Evolutionary conservation across 1,140 invertebrate species (phyloP).

Genomic region (Oryctes rhinoceros): DNA sequence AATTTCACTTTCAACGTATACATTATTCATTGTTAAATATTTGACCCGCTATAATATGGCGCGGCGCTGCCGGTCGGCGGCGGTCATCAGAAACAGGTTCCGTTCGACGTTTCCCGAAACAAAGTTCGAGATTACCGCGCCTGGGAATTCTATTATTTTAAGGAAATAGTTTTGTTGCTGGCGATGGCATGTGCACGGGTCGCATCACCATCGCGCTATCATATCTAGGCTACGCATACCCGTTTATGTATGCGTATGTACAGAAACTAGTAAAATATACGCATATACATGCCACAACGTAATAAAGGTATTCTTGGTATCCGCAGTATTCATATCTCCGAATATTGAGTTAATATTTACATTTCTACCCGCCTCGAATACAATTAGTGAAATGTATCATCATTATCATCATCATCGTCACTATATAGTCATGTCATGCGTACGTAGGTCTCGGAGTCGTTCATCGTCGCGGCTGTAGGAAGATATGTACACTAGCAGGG

Average conservation of each 20-base stretch:
- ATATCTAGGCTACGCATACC: neutral
- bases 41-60: neutral
- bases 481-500: neutral
- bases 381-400: conserved; percentile 30
- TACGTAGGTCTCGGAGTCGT: neutral
- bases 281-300: neutral
- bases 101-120: conserved; percentile 14
- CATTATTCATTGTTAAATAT: conserved; percentile 35
- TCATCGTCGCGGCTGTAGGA: neutral
- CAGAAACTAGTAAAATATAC: conserved; percentile 2
- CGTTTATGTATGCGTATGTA: no score
- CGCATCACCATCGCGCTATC: neutral
- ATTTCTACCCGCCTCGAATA: conserved; percentile 22
- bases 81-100: conserved; percentile 33
- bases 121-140: conserved; percentile 22
- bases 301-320: neutral
- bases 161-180: conserved; percentile 16
- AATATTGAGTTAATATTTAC: conserved; percentile 36
- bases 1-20: conserved; percentile 18
- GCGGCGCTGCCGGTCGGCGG: neutral
- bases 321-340: conserved; percentile 21
- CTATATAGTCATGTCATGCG: neutral
- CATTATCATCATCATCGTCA: conserved; percentile 1
- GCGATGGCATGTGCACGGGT: neutral
- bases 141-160: conserved; percentile 27